Conservation (phyloP, 2,113 vertebrate genomes). For the Hymenochirus boettgeri region DNA sequence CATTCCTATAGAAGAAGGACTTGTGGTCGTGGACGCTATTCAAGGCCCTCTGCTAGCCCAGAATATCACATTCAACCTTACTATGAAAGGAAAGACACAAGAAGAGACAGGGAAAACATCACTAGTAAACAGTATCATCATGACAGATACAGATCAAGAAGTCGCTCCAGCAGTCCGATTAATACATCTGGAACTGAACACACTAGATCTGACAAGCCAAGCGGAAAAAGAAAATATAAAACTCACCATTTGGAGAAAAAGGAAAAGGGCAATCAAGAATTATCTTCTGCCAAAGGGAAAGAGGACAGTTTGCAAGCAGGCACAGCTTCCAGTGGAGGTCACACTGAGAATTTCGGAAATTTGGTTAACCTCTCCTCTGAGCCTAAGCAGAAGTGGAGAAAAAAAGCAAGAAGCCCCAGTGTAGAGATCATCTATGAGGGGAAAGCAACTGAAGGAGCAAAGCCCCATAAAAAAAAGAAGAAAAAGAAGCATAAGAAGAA, state of each 20-base stretch:
- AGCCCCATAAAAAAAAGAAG: conserved; percentile 77
- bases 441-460: conserved; percentile 54
- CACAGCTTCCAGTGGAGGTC: conserved; percentile 42
- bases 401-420: conserved; percentile 64
- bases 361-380: conserved; percentile 58
- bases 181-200: conserved; percentile 58
- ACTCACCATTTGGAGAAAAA: conserved; percentile 76
- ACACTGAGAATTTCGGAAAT: conserved; percentile 52
- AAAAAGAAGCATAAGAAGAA: conserved; percentile 88
- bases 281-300: conserved; percentile 44
- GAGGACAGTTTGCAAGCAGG: conserved; percentile 43
- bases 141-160: conserved; percentile 64
- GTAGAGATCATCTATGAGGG: conserved; percentile 77
- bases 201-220: conserved; percentile 70
- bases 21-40: conserved; percentile 57
- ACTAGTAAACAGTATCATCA: conserved; percentile 63
- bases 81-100: conserved; percentile 57
- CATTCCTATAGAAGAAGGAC: conserved; percentile 59
- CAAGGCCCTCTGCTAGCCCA: conserved; percentile 62
- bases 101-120: conserved; percentile 57
- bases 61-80: conserved; percentile 59
- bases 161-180: conserved; percentile 64
- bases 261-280: conserved; percentile 36
- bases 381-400: conserved; percentile 61
- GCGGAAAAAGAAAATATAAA: conserved; percentile 90